phyloP scores from a whole-genome alignment of 2,113 vertebrate species.

The Melanocharis versteri region DNA sequence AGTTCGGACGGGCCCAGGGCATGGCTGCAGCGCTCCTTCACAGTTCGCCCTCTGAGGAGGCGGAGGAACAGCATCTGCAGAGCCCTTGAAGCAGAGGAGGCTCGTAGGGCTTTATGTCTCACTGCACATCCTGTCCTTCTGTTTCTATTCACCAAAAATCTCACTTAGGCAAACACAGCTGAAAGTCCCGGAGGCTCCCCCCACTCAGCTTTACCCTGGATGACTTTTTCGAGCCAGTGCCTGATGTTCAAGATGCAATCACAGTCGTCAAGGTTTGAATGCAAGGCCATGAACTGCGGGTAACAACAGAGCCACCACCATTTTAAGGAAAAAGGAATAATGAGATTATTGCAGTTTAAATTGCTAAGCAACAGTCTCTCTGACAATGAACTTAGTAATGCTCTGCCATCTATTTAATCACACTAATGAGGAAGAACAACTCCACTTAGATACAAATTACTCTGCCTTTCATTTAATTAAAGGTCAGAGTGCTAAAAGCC shows the following conservation, averaged over 20 bases:
- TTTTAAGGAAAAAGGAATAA: background rate
- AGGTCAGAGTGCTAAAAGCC: constrained; percentile 13
- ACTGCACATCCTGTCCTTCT: fast-evolving
- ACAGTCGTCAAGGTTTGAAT: background rate
- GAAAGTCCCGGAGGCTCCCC: background rate
- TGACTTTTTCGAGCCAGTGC: background rate
- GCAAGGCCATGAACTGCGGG: background rate
- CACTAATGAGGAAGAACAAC: constrained; percentile 19
- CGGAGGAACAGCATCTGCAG: background rate
- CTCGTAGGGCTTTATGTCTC: fast-evolving
- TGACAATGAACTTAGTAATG: constrained; percentile 15
- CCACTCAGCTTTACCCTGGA: background rate
- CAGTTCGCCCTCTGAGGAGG: fast-evolving
- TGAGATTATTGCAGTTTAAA: background rate
- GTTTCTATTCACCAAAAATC: background rate
- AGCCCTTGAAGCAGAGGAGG: background rate
- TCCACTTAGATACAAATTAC: constrained; percentile 14
- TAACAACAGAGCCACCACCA: background rate
- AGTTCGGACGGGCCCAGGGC: background rate
- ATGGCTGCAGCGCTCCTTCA: background rate
- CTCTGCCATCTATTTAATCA: constrained; percentile 25
- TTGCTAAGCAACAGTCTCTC: constrained; percentile 42
- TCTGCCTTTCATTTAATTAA: constrained; percentile 36
- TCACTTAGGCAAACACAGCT: fast-evolving
- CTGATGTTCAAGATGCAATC: background rate